These are phyloP conservation scores for Upupa epops DNA, from an alignment of 2,113 vertebrate genomes.

Conservation along the genomic window DNA sequence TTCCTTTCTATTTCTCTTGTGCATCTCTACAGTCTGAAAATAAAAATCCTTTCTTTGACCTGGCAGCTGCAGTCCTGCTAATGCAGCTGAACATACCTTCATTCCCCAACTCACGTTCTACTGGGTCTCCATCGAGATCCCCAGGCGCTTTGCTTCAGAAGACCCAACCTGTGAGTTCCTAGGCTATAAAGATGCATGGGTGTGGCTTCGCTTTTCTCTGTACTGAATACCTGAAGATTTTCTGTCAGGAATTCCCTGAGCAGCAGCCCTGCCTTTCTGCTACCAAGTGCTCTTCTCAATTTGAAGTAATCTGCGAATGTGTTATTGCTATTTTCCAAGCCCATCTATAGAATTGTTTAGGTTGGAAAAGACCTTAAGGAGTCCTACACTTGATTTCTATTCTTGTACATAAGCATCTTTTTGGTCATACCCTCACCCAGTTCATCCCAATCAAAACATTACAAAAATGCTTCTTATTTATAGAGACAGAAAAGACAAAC, in stretches of 20 bases:
- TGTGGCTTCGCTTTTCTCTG: background rate
- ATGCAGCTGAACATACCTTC: background rate
- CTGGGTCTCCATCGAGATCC: background rate
- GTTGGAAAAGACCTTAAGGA: background rate
- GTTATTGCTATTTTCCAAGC: background rate
- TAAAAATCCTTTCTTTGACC: background rate
- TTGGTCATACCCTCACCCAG: background rate
- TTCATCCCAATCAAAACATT: background rate
- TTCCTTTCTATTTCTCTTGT: background rate
- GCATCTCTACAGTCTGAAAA: background rate
- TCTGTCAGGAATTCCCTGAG: background rate
- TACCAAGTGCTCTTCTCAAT: background rate
- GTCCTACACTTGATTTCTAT: background rate
- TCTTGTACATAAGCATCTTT: background rate
- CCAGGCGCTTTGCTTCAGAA: background rate
- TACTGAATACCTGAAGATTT: background rate
- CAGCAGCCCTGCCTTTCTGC: background rate
- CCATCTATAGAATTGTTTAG: background rate
- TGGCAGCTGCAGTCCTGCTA: background rate
- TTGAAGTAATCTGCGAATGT: background rate
- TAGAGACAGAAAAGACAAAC: background rate
- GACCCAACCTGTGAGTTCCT: background rate
- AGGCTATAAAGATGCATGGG: background rate
- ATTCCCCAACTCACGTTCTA: background rate
- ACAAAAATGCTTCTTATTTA: background rate